Evolutionary conservation across 2,797 vertebrate genomes (phyloP).

Genomic region (Smutsia temminckii): DNA sequence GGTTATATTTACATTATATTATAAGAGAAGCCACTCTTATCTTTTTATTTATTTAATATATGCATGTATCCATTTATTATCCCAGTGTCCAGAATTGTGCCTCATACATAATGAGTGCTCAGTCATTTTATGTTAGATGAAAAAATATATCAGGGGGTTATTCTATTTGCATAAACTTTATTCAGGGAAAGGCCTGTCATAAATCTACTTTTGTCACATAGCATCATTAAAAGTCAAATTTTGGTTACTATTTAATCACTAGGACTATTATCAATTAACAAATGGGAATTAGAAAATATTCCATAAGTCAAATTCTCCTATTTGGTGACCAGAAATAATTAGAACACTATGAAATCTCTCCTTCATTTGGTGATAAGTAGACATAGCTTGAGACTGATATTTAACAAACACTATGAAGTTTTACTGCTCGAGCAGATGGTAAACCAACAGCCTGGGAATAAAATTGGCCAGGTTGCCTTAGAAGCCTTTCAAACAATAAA

Average conservation of each 20-base stretch:
- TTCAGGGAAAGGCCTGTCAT: neutral
- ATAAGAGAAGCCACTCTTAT: neutral
- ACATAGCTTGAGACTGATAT: conserved; percentile 37
- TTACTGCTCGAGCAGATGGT: conserved; percentile 78
- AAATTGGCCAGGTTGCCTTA: conserved; percentile 61
- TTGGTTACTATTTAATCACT: neutral
- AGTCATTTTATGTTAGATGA: neutral
- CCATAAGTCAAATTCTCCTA: neutral
- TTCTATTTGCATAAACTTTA: neutral
- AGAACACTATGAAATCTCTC: neutral
- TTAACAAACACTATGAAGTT: conserved; percentile 76
- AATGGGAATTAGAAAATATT: neutral
- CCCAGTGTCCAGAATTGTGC: neutral
- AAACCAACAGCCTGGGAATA: conserved; percentile 68
- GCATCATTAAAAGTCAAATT: neutral
- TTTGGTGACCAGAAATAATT: neutral
- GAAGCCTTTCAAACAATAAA: conserved; percentile 79
- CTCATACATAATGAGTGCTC: neutral
- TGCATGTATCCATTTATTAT: neutral
- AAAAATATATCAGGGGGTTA: neutral
- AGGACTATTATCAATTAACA: neutral
- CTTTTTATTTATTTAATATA: neutral
- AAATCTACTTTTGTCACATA: neutral
- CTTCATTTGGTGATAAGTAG: neutral
- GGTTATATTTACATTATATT: neutral